Conservation (phyloP, 2,113 vertebrate genomes). For the Pomatostomus ruficeps region DNA sequence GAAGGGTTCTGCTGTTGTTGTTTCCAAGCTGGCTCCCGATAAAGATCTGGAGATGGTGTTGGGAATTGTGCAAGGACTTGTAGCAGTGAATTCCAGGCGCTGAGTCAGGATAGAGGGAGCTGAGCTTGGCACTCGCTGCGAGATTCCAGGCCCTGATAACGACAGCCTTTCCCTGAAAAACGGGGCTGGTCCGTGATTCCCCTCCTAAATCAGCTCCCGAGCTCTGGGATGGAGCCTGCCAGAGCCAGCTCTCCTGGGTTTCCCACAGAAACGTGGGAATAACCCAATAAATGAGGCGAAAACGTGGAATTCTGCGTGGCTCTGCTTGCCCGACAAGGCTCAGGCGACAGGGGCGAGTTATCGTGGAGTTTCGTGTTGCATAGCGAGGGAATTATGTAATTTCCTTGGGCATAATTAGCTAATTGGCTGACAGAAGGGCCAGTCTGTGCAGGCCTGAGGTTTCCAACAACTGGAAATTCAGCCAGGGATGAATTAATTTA, state of each 20-base stretch:
- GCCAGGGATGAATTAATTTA: not conserved
- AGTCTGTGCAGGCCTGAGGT: not conserved
- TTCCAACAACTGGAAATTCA: not conserved
- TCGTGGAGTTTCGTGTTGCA: not conserved
- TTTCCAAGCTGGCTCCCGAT: not conserved
- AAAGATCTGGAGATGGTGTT: not conserved
- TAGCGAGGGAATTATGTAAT: not conserved
- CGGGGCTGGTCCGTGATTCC: rapidly evolving
- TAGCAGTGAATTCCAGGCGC: not conserved
- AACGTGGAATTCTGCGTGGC: rapidly evolving
- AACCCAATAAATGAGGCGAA: not conserved
- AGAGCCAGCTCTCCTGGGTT: not conserved
- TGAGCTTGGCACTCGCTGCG: not conserved
- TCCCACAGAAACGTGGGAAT: not conserved
- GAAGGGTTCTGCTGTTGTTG: not conserved
- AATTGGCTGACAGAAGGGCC: not conserved
- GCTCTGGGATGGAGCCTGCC: not conserved
- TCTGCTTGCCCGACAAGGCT: not conserved
- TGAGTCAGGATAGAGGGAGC: not conserved
- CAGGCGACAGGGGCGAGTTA: not conserved
- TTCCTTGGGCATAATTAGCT: not conserved
- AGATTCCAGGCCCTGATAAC: not conserved
- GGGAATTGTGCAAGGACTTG: not conserved
- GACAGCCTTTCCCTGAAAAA: not conserved
- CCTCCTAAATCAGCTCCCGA: rapidly evolving